Evolutionary conservation across 2,888 invertebrate species (phyloP).

Genomic region (Diplazon laetatorius): DNA sequence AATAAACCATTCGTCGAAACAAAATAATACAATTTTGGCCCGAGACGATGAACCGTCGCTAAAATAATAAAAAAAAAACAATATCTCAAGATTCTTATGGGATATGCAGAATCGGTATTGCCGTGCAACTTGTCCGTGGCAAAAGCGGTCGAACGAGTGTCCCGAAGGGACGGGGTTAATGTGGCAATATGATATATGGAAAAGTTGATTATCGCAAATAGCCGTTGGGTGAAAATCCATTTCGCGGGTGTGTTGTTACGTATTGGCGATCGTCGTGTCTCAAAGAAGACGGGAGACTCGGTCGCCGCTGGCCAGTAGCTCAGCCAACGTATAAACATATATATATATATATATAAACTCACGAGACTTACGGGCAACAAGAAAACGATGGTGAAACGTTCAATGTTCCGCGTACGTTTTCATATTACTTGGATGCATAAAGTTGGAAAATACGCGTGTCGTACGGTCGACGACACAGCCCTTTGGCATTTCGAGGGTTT

Average conservation of each 20-base stretch:
- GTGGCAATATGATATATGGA: constrained; percentile 77
- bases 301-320: constrained; percentile 44
- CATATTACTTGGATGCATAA: constrained; percentile 71
- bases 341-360: no score
- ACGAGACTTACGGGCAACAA: constrained; percentile 41
- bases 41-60: no score
- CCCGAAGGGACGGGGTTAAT: constrained; percentile 75
- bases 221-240: constrained; percentile 65
- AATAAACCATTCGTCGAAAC: no score
- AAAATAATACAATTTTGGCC: no score
- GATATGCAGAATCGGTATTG: constrained; percentile 1
- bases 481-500: constrained; percentile 70
- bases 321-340: constrained; percentile 46
- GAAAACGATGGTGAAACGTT: constrained; percentile 55
- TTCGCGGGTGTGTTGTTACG: constrained; percentile 41
- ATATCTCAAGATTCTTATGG: constrained; percentile 1
- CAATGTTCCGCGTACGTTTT: constrained; percentile 69
- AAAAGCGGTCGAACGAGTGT: constrained; percentile 41
- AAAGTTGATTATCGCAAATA: constrained; percentile 60
- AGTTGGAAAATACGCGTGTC: constrained; percentile 75
- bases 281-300: constrained; percentile 20
- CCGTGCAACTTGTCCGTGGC: not conserved
- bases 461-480: no score
- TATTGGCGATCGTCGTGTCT: constrained; percentile 18
- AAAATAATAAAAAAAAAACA: not conserved